These are phyloP conservation scores for Idaea dimidiata DNA, from an alignment of 2,888 invertebrate genomes.

Conservation along the genomic window DNA sequence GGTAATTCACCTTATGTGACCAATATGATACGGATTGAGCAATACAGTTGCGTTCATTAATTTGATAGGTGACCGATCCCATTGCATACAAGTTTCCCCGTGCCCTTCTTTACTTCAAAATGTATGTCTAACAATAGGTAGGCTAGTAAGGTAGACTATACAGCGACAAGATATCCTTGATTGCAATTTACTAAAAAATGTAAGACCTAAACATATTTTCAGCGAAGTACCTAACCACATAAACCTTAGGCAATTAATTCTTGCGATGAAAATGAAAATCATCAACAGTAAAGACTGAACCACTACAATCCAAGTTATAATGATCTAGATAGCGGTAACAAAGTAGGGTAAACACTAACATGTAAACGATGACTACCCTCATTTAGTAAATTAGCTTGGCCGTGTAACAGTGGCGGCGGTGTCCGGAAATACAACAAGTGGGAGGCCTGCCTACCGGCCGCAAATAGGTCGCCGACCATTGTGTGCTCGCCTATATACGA, in stretches of 20 bases:
- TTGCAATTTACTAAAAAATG: no score
- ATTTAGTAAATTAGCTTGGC: constrained; percentile 59
- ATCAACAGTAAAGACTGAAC: neutral
- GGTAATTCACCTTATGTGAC: no score
- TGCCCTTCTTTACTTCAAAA: no score
- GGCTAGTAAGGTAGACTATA: no score
- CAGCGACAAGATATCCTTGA: no score
- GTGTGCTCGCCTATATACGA: constrained; percentile 43
- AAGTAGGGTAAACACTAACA: constrained; percentile 22
- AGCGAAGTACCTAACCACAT: no score
- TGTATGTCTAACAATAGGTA: no score
- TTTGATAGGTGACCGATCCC: no score
- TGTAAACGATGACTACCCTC: constrained; percentile 38
- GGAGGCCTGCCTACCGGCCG: constrained; percentile 51
- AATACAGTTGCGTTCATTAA: no score
- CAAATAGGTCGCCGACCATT: constrained; percentile 71
- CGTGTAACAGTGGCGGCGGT: constrained; percentile 55
- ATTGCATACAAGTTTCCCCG: no score
- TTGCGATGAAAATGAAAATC: constrained; percentile 6
- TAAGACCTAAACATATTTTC: no score
- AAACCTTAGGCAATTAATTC: neutral
- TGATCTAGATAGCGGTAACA: constrained; percentile 1
- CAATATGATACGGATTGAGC: no score
- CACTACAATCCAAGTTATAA: neutral
- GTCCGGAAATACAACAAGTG: constrained; percentile 74